phyloP scores from a whole-genome alignment of 2,888 invertebrate species.

The Rhodophaea formosa region DNA sequence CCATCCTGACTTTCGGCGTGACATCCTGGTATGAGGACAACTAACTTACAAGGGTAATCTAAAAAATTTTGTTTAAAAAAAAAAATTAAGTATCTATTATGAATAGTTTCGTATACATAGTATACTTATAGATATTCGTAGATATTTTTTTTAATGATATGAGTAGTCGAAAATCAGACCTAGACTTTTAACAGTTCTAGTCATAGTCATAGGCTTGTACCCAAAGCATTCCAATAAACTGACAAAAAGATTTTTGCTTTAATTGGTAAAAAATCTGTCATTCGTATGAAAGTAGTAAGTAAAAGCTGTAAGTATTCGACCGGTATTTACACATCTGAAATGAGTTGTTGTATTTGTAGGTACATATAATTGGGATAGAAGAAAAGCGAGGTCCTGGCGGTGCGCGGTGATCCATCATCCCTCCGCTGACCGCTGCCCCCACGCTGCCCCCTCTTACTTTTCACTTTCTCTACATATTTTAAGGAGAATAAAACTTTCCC shows the following conservation, averaged over 20 bases:
- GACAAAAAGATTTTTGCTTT: neutral
- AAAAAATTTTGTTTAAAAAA: too few species aligned
- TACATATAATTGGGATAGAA: constrained; percentile 69
- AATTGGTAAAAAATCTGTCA: neutral
- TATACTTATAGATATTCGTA: too few species aligned
- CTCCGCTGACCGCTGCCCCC: constrained; percentile 72
- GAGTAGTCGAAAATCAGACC: too few species aligned
- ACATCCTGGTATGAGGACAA: too few species aligned
- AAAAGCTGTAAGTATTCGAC: neutral
- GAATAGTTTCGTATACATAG: too few species aligned
- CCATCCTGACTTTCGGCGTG: too few species aligned
- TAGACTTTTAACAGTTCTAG: too few species aligned
- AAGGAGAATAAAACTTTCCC: constrained; percentile 79
- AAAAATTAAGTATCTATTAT: too few species aligned
- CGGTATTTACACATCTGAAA: constrained; percentile 36
- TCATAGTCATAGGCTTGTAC: too few species aligned
- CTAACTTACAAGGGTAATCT: too few species aligned
- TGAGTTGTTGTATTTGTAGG: constrained; percentile 64
- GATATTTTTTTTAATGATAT: too few species aligned
- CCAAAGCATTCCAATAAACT: too few species aligned
- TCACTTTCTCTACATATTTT: constrained; percentile 82
- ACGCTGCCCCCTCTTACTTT: constrained; percentile 68
- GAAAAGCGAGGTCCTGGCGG: constrained; percentile 61
- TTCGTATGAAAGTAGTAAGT: neutral
- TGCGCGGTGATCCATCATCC: constrained; percentile 80